Evolutionary conservation across 2,113 vertebrate species (phyloP).

Genomic region (Petaurus breviceps): DNA sequence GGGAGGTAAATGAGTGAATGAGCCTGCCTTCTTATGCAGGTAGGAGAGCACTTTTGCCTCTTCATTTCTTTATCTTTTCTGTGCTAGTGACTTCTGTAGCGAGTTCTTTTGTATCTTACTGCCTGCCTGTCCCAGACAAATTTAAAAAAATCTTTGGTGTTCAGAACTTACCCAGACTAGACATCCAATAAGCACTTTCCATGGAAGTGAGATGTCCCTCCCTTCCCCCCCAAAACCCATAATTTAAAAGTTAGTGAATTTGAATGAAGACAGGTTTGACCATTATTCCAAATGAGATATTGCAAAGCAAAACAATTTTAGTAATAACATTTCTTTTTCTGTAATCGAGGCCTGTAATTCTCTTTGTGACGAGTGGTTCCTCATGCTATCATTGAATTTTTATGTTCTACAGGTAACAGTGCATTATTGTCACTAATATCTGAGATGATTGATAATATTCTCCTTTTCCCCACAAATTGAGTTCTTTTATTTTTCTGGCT

Average conservation of each 20-base stretch:
- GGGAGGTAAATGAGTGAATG: neutral
- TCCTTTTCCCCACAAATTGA: neutral
- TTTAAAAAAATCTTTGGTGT: slow-evolving; percentile 68
- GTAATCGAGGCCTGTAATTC: neutral
- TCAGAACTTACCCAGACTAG: slow-evolving; percentile 10
- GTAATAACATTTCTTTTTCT: neutral
- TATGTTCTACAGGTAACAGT: neutral
- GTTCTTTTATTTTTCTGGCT: neutral
- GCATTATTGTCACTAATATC: neutral
- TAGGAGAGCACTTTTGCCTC: neutral
- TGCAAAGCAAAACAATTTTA: slow-evolving; percentile 30
- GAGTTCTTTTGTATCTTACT: neutral
- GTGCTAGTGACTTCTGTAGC: slow-evolving; percentile 10
- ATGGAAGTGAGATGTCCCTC: neutral
- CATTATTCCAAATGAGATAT: slow-evolving; percentile 31
- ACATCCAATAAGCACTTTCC: slow-evolving; percentile 31
- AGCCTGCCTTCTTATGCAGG: slow-evolving; percentile 9
- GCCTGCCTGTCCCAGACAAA: slow-evolving; percentile 27
- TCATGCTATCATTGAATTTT: neutral
- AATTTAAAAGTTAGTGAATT: slow-evolving; percentile 31
- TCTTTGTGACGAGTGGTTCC: neutral
- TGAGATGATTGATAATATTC: neutral
- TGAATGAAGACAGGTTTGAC: slow-evolving; percentile 40
- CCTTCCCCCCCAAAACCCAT: neutral
- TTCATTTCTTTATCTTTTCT: slow-evolving; percentile 24